Base-by-base conservation (phyloP, 2,888 invertebrate species). In the Tipula lateralis region DNA sequence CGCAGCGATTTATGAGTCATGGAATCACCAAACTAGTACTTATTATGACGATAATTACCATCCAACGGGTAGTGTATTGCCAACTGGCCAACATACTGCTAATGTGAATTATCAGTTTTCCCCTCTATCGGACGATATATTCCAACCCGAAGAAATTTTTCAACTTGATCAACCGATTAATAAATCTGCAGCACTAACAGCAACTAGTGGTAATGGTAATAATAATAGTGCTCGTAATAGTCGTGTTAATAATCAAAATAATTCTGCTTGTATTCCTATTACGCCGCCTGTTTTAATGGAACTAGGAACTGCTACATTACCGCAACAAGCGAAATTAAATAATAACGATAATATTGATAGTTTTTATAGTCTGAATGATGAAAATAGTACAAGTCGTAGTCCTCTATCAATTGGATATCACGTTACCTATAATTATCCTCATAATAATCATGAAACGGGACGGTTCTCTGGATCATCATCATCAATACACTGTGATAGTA, bases 201-300 rank as follows among this genome's bases (percentile, higher is more conserved):
- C 66, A 19, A 24, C 7, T 24, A 24, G 9, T 24, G 44, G 44
- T 44, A 44, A 44, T 44, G 16, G 2, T 12, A 36, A 36, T 44
- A 44, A 9, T n/a, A 44, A n/a, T 44, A 44, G n/a, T 44, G 2
- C 44, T 3, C 81, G 19, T n/a, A 32, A 32, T 29, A 66, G n/a
- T 66, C 19, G 34, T 83, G 36, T 34, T 34, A 83, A 83, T 32
- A 32, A 24, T 32, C 30, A 50, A 24, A 9, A 32, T 12, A 32
- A 83, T 83, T 34, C 19, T 32, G 32, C 32, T 30, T 24, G 19
- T 44, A n/a, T 44, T 81, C 30, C 92, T 12, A 91, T 93, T 87
- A 94, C 94, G 0, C 94, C 95, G 0, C 93, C 94, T 0, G 94
- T 94, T 0, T 91, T 95, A 85, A 91, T 95, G 4, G 95, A 95